Percentiles rank a stretch among this genome's conserved stretches.
These are phyloP conservation scores for Cyclophora punctaria DNA, from an alignment of 2,888 invertebrate species.

Conservation along the genomic window DNA sequence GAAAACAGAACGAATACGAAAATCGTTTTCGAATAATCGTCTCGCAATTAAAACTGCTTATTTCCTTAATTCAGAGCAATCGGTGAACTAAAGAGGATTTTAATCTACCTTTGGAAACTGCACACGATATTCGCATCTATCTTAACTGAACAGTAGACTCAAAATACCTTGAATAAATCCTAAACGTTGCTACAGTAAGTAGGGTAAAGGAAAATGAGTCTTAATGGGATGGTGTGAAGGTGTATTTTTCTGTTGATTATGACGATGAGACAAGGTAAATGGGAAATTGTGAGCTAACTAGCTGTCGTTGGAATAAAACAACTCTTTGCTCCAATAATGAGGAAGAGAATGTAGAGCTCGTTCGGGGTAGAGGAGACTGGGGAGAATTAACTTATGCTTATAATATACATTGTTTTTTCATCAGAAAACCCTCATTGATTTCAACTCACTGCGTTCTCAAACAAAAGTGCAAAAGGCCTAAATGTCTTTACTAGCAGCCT, in stretches of 20 bases:
- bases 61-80: slow-evolving; percentile 68
- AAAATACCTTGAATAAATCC: slow-evolving; percentile 4
- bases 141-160: slow-evolving; percentile 1
- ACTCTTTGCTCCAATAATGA: slow-evolving; percentile 73
- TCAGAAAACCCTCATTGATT: no score
- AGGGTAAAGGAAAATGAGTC: slow-evolving; percentile 22
- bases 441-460: no score
- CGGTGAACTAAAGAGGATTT: slow-evolving; percentile 48
- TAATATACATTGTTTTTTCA: no score
- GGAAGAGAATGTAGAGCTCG: slow-evolving; percentile 46
- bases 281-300: slow-evolving; percentile 71
- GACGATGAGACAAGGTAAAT: slow-evolving; percentile 55
- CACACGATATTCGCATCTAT: slow-evolving; percentile 19
- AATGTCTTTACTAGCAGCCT: no score
- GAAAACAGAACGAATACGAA: slow-evolving; percentile 34
- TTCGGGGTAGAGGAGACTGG: slow-evolving; percentile 10
- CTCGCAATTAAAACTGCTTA: slow-evolving; percentile 68
- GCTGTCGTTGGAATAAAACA: slow-evolving; percentile 66
- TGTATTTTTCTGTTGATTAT: slow-evolving; percentile 19
- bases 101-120: slow-evolving; percentile 11
- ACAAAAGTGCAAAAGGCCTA: no score
- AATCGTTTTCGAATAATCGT: slow-evolving; percentile 58
- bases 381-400: no score
- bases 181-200: slow-evolving; percentile 26
- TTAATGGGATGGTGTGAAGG: slow-evolving; percentile 24